Percentiles rank a stretch among this genome's conserved stretches.
phyloP scores from a whole-genome alignment of 2,888 invertebrate species.

The Camptogramma bilineatum region DNA sequence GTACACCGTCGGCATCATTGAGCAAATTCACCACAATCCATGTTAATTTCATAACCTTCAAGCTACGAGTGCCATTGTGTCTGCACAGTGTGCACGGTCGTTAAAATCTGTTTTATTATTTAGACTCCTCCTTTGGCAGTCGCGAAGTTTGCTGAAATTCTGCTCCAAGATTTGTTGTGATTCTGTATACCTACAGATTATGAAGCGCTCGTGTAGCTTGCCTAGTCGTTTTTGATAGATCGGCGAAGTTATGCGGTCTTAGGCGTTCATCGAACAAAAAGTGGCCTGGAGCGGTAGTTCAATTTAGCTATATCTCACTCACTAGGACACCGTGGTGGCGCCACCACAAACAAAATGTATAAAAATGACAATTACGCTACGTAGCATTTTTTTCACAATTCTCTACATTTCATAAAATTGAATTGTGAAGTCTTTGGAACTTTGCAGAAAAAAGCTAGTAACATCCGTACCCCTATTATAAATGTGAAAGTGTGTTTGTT shows the following conservation, averaged over 20 bases:
- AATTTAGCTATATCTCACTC: too few species aligned
- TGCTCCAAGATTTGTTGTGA: neutral
- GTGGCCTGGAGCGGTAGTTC: too few species aligned
- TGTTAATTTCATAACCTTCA: constrained; percentile 3
- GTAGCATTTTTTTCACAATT: too few species aligned
- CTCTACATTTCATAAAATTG: too few species aligned
- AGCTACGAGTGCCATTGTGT: constrained; percentile 7
- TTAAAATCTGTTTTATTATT: constrained; percentile 25
- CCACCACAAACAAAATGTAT: too few species aligned
- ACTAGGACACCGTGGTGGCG: too few species aligned
- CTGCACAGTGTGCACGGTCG: constrained; percentile 9
- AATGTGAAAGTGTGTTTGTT: too few species aligned
- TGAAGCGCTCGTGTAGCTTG: neutral
- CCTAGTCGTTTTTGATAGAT: neutral
- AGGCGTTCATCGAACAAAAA: too few species aligned
- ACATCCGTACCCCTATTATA: too few species aligned
- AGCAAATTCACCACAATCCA: neutral
- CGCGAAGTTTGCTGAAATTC: constrained; percentile 7
- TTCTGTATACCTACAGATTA: neutral
- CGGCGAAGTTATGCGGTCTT: neutral
- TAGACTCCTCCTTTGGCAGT: constrained; percentile 4
- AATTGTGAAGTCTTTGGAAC: too few species aligned
- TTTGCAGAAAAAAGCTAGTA: too few species aligned
- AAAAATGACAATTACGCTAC: too few species aligned
- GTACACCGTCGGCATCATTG: neutral